These are phyloP conservation scores for Apaloderma vittatum DNA, from an alignment of 2,113 vertebrate genomes.

Conservation along the genomic window DNA sequence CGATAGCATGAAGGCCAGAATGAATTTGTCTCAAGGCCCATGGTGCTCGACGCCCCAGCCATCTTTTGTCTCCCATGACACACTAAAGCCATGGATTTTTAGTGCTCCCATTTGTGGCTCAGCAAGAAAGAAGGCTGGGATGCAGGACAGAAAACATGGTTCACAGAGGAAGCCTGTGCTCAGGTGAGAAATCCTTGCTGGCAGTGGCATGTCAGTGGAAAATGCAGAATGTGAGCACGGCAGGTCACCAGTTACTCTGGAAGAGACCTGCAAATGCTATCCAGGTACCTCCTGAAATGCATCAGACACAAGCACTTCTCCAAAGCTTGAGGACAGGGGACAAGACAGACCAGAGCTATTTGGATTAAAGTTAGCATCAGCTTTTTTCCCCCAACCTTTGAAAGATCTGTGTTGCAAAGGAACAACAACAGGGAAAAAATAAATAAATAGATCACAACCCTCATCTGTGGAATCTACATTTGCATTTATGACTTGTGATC, in stretches of 20 bases:
- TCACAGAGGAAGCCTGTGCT: fast-evolving
- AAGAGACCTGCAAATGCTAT: not conserved
- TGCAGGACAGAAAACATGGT: not conserved
- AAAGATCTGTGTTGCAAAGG: not conserved
- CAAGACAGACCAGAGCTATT: not conserved
- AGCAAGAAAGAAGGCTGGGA: not conserved
- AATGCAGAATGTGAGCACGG: not conserved
- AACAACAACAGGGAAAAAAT: not conserved
- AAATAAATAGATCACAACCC: not conserved
- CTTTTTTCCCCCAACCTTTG: not conserved
- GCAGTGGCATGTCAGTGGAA: not conserved
- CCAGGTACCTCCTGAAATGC: not conserved
- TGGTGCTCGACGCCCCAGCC: not conserved
- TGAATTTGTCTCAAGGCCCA: not conserved
- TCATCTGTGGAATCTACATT: not conserved
- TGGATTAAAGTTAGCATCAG: not conserved
- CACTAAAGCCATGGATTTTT: not conserved
- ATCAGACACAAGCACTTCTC: not conserved
- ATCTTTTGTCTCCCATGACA: not conserved
- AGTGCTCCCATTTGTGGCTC: not conserved
- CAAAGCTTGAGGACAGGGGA: not conserved
- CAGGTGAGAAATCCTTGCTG: not conserved
- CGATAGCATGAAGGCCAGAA: not conserved
- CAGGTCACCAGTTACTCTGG: not conserved
- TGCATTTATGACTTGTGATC: not conserved